Conservation (phyloP, 2,113 vertebrate species). For the Pipa parva region DNA sequence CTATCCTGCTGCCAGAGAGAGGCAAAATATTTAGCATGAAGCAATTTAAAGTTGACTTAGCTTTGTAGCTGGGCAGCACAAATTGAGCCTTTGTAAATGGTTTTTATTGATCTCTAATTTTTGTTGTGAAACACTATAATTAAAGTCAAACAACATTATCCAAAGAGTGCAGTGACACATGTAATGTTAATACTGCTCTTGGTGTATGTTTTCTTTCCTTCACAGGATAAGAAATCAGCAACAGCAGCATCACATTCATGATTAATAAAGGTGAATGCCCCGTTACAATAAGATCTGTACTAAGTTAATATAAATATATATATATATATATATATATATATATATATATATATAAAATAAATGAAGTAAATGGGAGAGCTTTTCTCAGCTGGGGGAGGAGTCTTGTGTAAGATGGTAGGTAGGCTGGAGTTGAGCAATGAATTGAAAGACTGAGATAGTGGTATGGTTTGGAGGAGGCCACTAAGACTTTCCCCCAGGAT, state of each 20-base stretch:
- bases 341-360: no score
- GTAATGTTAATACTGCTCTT: neutral
- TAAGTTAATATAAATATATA: no score
- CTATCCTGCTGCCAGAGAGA: neutral
- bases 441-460: no score
- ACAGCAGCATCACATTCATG: neutral
- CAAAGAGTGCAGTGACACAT: slow-evolving; percentile 12
- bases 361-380: no score
- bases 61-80: slow-evolving; percentile 33
- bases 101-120: slow-evolving; percentile 54
- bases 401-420: no score
- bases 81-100: slow-evolving; percentile 42
- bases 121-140: slow-evolving; percentile 51
- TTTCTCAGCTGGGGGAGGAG: no score
- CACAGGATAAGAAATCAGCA: neutral
- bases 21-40: neutral
- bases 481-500: no score
- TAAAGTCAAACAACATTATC: slow-evolving; percentile 41
- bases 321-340: no score
- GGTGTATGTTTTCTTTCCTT: neutral
- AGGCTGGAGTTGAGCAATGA: no score
- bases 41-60: neutral
- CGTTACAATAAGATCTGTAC: no score
- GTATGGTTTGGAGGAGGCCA: no score
- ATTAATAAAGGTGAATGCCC: neutral